Conservation (phyloP, 2,888 invertebrate species). For the Ctena decussata region DNA sequence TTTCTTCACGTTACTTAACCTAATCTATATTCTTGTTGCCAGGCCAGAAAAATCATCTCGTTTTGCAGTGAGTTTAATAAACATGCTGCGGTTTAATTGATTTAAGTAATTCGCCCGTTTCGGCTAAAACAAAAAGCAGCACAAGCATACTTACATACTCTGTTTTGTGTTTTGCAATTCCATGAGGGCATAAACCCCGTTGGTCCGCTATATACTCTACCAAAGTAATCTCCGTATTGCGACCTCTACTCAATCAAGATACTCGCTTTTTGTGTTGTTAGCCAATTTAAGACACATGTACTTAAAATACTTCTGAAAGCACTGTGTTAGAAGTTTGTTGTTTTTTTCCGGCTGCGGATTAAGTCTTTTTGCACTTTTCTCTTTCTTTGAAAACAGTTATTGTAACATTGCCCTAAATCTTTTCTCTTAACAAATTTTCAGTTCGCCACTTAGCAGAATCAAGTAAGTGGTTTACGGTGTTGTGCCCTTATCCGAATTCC, state of each 20-base stretch:
- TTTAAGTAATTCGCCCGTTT: neutral
- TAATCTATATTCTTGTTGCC: neutral
- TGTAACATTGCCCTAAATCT: neutral
- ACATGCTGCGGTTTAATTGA: neutral
- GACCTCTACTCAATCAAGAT: neutral
- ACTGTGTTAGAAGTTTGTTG: neutral
- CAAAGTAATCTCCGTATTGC: neutral
- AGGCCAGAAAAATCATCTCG: neutral
- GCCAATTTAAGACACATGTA: neutral
- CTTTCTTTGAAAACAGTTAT: neutral
- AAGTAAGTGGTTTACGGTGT: neutral
- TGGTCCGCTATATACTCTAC: constrained; percentile 1
- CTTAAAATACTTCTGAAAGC: neutral
- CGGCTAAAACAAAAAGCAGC: neutral
- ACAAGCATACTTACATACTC: constrained; percentile 9
- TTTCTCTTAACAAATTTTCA: neutral
- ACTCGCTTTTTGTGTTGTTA: neutral
- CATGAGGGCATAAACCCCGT: neutral
- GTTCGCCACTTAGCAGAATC: neutral
- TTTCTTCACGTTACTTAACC: neutral
- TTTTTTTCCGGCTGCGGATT: neutral
- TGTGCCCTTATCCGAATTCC: constrained; percentile 21
- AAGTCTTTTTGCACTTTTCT: neutral
- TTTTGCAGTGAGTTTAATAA: neutral
- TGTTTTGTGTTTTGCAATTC: neutral